phyloP scores from a whole-genome alignment of 2,113 vertebrate species.

The Elaphurus davidianus region DNA sequence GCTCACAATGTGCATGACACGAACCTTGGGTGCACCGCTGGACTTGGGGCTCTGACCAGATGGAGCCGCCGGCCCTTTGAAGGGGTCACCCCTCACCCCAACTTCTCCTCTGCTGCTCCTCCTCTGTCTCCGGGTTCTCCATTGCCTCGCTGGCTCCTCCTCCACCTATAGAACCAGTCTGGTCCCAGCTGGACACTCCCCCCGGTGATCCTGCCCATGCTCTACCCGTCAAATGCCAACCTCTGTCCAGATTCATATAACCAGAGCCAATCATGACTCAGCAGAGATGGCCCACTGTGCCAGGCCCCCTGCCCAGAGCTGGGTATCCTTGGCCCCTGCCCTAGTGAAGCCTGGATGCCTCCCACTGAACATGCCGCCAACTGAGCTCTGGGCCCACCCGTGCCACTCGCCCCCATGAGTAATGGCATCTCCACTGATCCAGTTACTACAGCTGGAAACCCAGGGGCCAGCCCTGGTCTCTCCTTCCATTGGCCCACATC shows the following conservation, averaged over 20 bases:
- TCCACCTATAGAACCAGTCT: neutral
- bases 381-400: neutral
- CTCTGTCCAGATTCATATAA: neutral
- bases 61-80: fast-evolving
- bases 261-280: neutral
- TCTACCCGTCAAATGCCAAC: neutral
- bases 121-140: neutral
- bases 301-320: neutral
- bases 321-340: neutral
- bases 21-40: neutral
- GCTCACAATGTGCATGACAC: fast-evolving
- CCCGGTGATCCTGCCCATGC: neutral
- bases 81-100: neutral
- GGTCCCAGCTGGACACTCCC: neutral
- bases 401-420: fast-evolving
- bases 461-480: neutral
- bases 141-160: neutral
- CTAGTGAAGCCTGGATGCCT: neutral
- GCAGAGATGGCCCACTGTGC: fast-evolving
- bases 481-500: neutral
- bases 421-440: neutral
- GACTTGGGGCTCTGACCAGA: neutral
- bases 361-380: fast-evolving
- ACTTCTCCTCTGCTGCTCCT: neutral
- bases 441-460: neutral